Evolutionary conservation across 2,113 vertebrate species (phyloP).

Genomic region (Elanus axillaris): DNA sequence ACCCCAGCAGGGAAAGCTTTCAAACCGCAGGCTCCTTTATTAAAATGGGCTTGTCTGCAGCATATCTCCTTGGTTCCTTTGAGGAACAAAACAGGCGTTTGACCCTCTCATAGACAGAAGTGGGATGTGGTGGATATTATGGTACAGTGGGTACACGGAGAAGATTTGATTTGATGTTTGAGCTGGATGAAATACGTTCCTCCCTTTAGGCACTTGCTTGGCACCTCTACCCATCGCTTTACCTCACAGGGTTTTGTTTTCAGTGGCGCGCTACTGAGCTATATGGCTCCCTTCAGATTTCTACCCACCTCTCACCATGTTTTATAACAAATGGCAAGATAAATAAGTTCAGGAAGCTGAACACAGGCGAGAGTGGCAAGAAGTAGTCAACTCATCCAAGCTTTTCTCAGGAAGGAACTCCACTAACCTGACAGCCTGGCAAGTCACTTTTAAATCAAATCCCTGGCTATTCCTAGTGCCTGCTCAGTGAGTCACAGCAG

Average conservation of each 20-base stretch:
- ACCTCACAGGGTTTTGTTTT: not conserved
- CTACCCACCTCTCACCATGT: not conserved
- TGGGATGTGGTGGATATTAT: not conserved
- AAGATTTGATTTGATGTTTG: not conserved
- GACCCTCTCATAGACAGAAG: not conserved
- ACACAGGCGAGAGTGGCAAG: not conserved
- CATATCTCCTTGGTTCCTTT: not conserved
- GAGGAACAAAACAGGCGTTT: not conserved
- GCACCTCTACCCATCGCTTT: not conserved
- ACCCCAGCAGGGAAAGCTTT: not conserved
- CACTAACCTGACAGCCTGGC: not conserved
- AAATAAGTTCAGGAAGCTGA: not conserved
- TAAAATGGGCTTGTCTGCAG: not conserved
- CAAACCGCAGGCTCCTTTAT: not conserved
- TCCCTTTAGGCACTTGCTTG: not conserved
- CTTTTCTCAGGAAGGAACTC: not conserved
- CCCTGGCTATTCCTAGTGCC: not conserved
- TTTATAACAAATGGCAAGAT: not conserved
- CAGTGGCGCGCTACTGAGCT: not conserved
- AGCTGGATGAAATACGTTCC: rapidly evolving
- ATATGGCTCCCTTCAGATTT: not conserved
- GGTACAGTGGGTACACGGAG: not conserved
- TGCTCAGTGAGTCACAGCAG: not conserved
- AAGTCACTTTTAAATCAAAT: not conserved
- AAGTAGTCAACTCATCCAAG: not conserved